Conservation (phyloP, 1,140 invertebrate species). For the Schlechtendalia chinensis region DNA sequence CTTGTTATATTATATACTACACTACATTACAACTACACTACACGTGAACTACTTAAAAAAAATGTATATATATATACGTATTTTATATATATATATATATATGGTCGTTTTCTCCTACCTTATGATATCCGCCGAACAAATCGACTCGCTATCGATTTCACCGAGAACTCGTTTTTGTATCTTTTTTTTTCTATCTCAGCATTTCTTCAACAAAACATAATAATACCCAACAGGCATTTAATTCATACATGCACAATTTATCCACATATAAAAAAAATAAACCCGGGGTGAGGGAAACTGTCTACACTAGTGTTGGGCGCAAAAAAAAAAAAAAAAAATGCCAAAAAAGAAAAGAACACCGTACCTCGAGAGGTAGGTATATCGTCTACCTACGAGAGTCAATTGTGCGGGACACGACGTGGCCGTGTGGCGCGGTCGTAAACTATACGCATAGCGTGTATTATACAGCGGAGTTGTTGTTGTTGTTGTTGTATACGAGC, state of each 20-base stretch:
- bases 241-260: not conserved
- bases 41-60: not conserved
- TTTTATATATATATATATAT: not conserved
- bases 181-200: not conserved
- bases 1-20: not conserved
- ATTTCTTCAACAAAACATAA: constrained; percentile 17
- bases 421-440: not conserved
- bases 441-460: constrained; percentile 15
- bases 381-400: constrained; percentile 1
- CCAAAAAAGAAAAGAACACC: constrained; percentile 17
- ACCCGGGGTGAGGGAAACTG: not conserved
- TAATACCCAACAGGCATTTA: not conserved
- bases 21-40: too few species aligned
- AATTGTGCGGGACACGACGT: constrained; percentile 24
- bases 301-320: constrained; percentile 24
- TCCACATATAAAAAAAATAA: not conserved
- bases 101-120: constrained; percentile 14
- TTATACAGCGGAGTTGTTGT: not conserved
- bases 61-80: too few species aligned
- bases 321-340: constrained; percentile 15
- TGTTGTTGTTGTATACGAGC: not conserved
- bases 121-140: constrained; percentile 11
- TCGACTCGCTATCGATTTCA: constrained; percentile 45
- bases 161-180: constrained; percentile 30
- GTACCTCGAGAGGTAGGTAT: too few species aligned